Evolutionary conservation across 2,888 invertebrate species (phyloP).

Genomic region (Melanostoma mellinum): DNA sequence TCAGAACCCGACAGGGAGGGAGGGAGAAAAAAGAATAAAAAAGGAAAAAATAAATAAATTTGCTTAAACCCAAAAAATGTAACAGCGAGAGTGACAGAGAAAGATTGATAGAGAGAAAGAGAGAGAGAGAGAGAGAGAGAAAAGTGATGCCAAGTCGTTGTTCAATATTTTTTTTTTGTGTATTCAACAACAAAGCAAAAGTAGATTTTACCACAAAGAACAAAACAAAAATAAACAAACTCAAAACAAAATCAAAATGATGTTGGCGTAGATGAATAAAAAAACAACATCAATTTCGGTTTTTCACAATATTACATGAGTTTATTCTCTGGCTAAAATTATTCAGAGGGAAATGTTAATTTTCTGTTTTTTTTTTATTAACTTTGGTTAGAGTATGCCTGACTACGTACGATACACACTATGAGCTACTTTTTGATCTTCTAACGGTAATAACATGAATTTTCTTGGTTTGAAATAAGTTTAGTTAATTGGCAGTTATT

Average conservation of each 20-base stretch:
- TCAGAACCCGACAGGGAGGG: slow-evolving; percentile 52
- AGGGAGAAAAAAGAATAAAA: slow-evolving; percentile 56
- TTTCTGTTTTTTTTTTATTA: slow-evolving; percentile 5
- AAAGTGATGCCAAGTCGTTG: slow-evolving; percentile 39
- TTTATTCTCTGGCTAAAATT: slow-evolving; percentile 69
- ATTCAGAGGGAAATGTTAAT: slow-evolving; percentile 34
- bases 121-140: slow-evolving; percentile 7
- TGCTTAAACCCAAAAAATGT: slow-evolving; percentile 31
- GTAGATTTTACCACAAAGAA: slow-evolving; percentile 24
- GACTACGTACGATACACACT: slow-evolving; percentile 66
- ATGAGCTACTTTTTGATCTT: slow-evolving; percentile 54
- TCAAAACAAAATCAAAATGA: slow-evolving; percentile 40
- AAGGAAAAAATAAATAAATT: slow-evolving; percentile 71
- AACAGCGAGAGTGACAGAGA: slow-evolving; percentile 12
- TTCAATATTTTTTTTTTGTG: slow-evolving; percentile 15
- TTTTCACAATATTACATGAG: slow-evolving; percentile 70
- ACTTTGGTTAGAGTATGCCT: slow-evolving; percentile 42
- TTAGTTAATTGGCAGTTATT: slow-evolving; percentile 57
- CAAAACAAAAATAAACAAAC: slow-evolving; percentile 1
- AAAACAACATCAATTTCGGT: slow-evolving; percentile 71
- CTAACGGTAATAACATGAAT: slow-evolving; percentile 71
- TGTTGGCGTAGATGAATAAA: slow-evolving; percentile 66
- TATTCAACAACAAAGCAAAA: slow-evolving; percentile 9
- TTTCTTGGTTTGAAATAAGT: slow-evolving; percentile 36
- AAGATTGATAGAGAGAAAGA: slow-evolving; percentile 21